Base-by-base conservation (phyloP, 2,797 vertebrate species). In the Cuniculus paca region DNA sequence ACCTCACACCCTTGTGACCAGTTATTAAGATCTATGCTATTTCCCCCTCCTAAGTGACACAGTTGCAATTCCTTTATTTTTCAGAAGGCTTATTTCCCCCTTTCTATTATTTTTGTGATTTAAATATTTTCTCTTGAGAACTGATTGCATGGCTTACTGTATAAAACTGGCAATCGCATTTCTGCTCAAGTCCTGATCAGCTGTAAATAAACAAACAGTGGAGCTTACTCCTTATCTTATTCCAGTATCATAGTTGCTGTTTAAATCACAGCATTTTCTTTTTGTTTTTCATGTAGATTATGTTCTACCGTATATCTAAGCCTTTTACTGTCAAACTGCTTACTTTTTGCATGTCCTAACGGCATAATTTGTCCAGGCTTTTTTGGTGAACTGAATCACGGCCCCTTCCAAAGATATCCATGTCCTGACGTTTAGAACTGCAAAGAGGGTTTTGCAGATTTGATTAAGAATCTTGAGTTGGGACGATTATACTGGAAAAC, bases 1-100 rank as follows among this genome's bases (percentile, higher is more conserved):
- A 78, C 77, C 78, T 77, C 74, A 82, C 81, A 82, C 45, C 6
- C 90, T 86, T 70, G 36, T 1, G 82, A 93, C 94, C 96, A 88
- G 96, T 96, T 84, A 93, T 96, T 96, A 94, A 83, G 88, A 97
- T 91, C 82, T 60, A 34, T 60, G 77, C 65, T 81, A n/a, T 81
- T 77, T 56, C 36, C 78, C 84, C 48, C 45, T 61, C 39, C 63
- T 54, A 82, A 89, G 42, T 20, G 42, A 96, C 19, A 36, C n/a
- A 68, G 52, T 95, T 90, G 48, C 26, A 87, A 85, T 91, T 90
- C n/a, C 8, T 91, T 88, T 83, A 92, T 74, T 94, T 97, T 95
- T 78, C 50, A 75, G 34, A 85, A 95, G 60, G 78, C 7, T 56
- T 77, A 28, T 48, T 54, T 91, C 60, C 81, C n/a, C 61, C 50